Evolutionary conservation across 2,888 invertebrate species (phyloP), one percentile per base, ranked within the genome.

Genomic region (Allacma fusca): DNA sequence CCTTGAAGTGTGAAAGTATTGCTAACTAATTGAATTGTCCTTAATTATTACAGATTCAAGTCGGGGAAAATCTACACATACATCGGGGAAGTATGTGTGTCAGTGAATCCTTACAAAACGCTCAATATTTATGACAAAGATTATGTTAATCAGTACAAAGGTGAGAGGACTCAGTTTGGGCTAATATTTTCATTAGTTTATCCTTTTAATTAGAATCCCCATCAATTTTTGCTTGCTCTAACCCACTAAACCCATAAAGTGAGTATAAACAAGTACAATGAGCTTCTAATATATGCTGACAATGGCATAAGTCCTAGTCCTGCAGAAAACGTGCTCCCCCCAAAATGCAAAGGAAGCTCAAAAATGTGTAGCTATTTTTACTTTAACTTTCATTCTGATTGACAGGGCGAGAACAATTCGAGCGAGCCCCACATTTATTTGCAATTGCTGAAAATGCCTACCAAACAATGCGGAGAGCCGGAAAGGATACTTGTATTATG

Each of bases 31-130:
- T 34, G 9, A 34, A 34, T 34, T 34, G 34, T 34, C 34, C 34
- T 34, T 4, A 7, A 34, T 34, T 34, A 34, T 88, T 89, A n/a
- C 89, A 97, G 96, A 87, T 96, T 94, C 87, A 93, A 93, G 88
- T 91, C 92, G 87, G 94, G 95, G 84, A 92, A 92, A 87, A 96
- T 98, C 86, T 98, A 98, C 90, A 97, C 98, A 9, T 98, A 98
- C 88, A 99, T 99, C 85, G 98, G 98, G 62, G 98, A 99, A 88
- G 97, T 97, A 85, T 93, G 95, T 86, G 96, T 99, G 59, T 97
- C 98, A 0, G 94, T 99, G 84, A 99, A 99, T 88, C 98, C 98
- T 0, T 99, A 99, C 89, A 91, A 93, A 86, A 92, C 90, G 67
- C 91, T 97, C 87, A 95, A 95, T 87, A 95, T 98, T 86, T 99